Evolutionary conservation across 2,888 invertebrate species (phyloP), one percentile per base, ranked within the genome.

Genomic region (Cyrtodaria siliqua): DNA sequence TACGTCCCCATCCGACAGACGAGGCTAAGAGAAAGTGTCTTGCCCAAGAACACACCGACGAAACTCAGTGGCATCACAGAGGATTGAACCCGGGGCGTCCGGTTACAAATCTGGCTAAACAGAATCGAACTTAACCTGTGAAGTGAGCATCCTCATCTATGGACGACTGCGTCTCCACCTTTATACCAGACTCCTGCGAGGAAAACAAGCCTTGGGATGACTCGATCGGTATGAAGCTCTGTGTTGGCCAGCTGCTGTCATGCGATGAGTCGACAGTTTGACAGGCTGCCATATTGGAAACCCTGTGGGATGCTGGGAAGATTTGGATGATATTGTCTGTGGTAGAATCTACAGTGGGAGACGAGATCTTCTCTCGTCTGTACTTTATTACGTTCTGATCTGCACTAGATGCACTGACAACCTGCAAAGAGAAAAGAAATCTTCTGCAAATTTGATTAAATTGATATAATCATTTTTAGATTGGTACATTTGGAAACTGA

Each of bases 271-370:
- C 16, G 18, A 52, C 23, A 26, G 24, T 38, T 18, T 59, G 68
- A 26, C 38, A 40, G 8, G 49, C 50, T 2, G 53, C 20, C 6
- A 47, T 23, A 12, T 33, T 33, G 12, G 33, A 33, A 4, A 33
- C 12, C 12, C 12, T 33, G 16, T 55, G 23, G 38, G 56, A 57
- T 14, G 56, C 24, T 6, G 69, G 72, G 27, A 56, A 66, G 6
- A 72, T 29, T 14, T 53, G 40, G 2, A 77, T 49, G 14, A 55
- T 42, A 55, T 77, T 76, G 56, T 83, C 86, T 27, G 87, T 87
- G 2, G 88, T 88, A 1, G 89, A 88, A 67, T 88, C 88, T 6
- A 88, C 80, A 1, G 88, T 88, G 1, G 90, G 88, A 2, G 89
- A 89, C 0, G 89, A 89, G 14, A 89, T 73, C 55, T 87, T 90